Evolutionary conservation across 2,113 vertebrate species (phyloP), one percentile per base, ranked within the genome.

Genomic region (Columba livia): DNA sequence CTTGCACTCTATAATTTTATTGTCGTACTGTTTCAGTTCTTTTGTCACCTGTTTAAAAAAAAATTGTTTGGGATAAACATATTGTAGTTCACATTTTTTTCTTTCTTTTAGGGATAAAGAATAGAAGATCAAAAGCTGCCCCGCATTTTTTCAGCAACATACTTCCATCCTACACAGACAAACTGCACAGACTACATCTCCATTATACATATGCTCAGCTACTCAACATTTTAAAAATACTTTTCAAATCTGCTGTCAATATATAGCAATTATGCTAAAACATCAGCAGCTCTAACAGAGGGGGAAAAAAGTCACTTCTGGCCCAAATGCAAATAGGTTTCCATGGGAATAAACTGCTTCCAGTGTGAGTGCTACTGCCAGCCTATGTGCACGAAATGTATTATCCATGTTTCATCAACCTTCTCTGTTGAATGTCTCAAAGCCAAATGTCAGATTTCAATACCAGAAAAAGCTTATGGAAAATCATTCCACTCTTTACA

Each of bases 1-100:
- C 94, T 98, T 99, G 98, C 99, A 99, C 98, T 99, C 99, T 96
- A 99, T 99, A 97, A 99, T 99, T 98, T 99, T 99, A 98, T 99
- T 99, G 98, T 99, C 99, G 5, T 99, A 99, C 87, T 98, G 98
- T 91, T 98, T 99, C 97, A 99, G 98, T 44, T 99, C 99, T 97
- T 99, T 99, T 79, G 99, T 98, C 89, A 98, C 99, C 99, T 99
- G 98, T 57, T 94, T 79, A 78, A 94, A 97, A 94, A 95, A 95
- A 89, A 61, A 90, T 36, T 87, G 89, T 85, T 94, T 80, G 92
- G 62, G 83, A 95, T 93, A 78, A 94, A 71, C 26, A 92, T 65
- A 70, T 81, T 88, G 66, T 64, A 83, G 96, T 86, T 94, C 38
- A 89, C 40, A 26, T 95, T 87, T 91, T 93, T 67, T 85, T n/a